phyloP scores from a whole-genome alignment of 2,888 invertebrate species.

The Drosophila villosipedis region DNA sequence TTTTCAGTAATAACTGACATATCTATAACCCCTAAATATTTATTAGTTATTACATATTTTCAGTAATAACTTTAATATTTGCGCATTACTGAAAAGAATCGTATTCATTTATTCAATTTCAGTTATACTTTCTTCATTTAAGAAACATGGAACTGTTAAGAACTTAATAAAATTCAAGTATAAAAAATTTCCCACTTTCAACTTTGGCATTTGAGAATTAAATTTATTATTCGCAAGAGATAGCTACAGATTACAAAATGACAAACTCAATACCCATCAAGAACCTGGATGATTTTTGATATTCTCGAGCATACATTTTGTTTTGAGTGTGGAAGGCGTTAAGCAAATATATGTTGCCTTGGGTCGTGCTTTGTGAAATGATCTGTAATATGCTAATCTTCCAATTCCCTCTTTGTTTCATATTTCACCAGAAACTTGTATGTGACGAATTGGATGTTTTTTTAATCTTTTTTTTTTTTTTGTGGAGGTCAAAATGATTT shows the following conservation, averaged over 20 bases:
- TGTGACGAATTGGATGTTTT: slow-evolving; percentile 40
- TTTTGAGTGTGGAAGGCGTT: background rate
- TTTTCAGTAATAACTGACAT: background rate
- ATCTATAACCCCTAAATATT: background rate
- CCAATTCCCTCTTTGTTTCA: background rate
- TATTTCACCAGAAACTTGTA: slow-evolving; percentile 34
- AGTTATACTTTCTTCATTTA: background rate
- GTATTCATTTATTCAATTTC: background rate
- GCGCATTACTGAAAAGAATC: background rate
- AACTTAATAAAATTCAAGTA: background rate
- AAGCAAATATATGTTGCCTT: slow-evolving; percentile 4
- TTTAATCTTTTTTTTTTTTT: slow-evolving; percentile 16
- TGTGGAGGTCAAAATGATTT: slow-evolving; percentile 40
- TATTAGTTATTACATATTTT: background rate
- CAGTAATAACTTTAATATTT: background rate
- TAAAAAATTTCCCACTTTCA: background rate
- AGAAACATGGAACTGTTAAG: background rate
- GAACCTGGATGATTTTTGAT: background rate
- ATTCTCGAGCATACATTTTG: background rate
- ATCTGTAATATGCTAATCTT: slow-evolving; percentile 3
- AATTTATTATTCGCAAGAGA: background rate
- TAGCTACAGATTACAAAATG: background rate
- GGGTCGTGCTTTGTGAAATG: slow-evolving; percentile 29
- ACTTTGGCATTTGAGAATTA: background rate
- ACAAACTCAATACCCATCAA: background rate